Evolutionary conservation across 2,888 invertebrate genomes (phyloP).

Genomic region (Ophonus ardosiacus): DNA sequence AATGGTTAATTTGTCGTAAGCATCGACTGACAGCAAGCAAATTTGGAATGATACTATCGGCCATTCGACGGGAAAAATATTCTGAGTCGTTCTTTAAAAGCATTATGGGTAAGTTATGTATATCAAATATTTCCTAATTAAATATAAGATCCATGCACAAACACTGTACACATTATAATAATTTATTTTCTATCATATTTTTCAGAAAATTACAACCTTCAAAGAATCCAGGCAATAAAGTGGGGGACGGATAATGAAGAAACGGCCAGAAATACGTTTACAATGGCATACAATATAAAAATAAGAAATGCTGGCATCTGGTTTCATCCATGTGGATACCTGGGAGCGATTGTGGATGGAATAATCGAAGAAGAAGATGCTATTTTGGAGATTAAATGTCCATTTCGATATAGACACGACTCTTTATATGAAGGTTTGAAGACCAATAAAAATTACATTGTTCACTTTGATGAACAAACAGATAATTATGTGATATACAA

Average conservation of each 20-base stretch:
- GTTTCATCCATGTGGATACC: conserved; percentile 1
- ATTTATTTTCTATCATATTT: too few species aligned
- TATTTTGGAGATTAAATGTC: not conserved
- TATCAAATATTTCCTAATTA: too few species aligned
- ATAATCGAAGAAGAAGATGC: not conserved
- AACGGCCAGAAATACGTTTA: not conserved
- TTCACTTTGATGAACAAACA: not conserved
- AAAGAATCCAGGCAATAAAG: not conserved
- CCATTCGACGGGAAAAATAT: too few species aligned
- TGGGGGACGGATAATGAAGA: not conserved
- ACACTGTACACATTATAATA: too few species aligned
- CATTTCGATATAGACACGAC: not conserved
- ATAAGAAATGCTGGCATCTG: not conserved
- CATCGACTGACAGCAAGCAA: too few species aligned
- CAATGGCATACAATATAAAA: not conserved
- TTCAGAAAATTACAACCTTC: not conserved
- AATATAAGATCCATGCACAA: too few species aligned
- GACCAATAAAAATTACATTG: not conserved
- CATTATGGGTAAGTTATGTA: too few species aligned
- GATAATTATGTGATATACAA: not conserved
- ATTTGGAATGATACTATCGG: too few species aligned
- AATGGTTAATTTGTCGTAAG: too few species aligned
- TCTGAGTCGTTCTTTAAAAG: too few species aligned
- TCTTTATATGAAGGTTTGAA: not conserved
- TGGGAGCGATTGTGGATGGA: conserved; percentile 1